Percentiles rank a stretch among this genome's conserved stretches.
Conservation (phyloP, 1,140 invertebrate genomes). For the Eumaeus atala region DNA sequence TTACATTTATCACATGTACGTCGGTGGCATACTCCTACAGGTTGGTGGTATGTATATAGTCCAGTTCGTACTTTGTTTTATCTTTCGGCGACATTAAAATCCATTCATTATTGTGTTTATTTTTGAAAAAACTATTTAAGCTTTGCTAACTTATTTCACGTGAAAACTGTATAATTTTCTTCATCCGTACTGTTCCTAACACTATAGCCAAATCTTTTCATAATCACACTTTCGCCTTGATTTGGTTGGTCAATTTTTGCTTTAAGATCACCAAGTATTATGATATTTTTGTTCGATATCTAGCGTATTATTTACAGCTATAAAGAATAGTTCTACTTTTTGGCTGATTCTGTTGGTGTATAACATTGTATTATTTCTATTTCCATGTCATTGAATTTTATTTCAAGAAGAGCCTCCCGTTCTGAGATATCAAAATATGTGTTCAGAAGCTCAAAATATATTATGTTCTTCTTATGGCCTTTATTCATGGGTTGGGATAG, state of each 20-base stretch:
- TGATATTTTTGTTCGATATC: neutral
- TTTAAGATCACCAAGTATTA: constrained; percentile 1
- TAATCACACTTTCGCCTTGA: neutral
- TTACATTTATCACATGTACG: too few relatives aligned
- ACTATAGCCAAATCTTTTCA: neutral
- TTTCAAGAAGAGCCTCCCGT: neutral
- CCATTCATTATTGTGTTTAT: neutral
- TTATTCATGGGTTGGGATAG: too few relatives aligned
- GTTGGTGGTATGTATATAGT: too few relatives aligned
- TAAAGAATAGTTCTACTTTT: too few relatives aligned
- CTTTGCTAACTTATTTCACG: neutral
- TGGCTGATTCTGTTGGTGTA: too few relatives aligned
- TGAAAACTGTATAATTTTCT: neutral
- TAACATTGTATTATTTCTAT: too few relatives aligned
- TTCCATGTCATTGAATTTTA: too few relatives aligned
- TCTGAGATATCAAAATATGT: neutral
- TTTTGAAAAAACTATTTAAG: neutral
- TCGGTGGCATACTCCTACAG: too few relatives aligned
- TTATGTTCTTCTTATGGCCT: too few relatives aligned
- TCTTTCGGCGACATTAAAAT: neutral
- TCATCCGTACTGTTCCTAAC: neutral
- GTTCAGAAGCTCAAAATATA: too few relatives aligned
- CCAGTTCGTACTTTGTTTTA: neutral
- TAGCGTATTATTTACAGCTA: too few relatives aligned
- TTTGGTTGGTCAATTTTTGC: neutral